Evolutionary conservation across 2,888 invertebrate species (phyloP), one percentile per base, ranked within the genome.

Genomic region (Andrena marginata): DNA sequence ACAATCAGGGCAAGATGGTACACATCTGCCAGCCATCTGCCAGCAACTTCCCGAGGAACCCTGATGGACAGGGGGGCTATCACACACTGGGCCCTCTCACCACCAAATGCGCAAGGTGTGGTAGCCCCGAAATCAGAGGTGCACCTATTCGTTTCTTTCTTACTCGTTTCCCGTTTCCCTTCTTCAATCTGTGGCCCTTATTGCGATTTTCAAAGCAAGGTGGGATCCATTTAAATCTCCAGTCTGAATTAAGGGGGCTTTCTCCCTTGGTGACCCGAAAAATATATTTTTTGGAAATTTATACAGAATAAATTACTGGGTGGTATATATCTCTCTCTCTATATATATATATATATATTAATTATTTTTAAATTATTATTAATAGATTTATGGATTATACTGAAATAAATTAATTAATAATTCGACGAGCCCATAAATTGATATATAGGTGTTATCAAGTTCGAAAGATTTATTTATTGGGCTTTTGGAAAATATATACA

Each of bases 1-100:
- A 80, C 87, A 91, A 91, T 91, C 91, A 90, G 88, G 89, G 76
- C 89, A 89, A 89, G 88, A 90, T 87, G 86, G 85, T 85, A 86
- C 87, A 87, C 90, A 91, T 90, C 90, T 88, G 91, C 89, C 86
- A 90, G 87, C 90, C 92, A 92, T 92, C 92, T 92, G 92, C 91
- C 89, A 86, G 80, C 86, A 86, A 85, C 86, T 87, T 87, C 88
- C 86, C 72, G 69, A 79, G 73, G 83, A 85, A 83, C 78, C 78
- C 73, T 77, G 83, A 77, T 79, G 74, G 68, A 68, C 78, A 69
- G 71, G 74, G 82, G 83, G 79, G 42, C 80, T 73, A 67, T 60
- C 76, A 16, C 78, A 13, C 64, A 77, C 62, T 70, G 65, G n/a
- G 49, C 31, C 54, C 72, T 42, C 72, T 68, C 73, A 29, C 68